Evolutionary conservation across 2,888 invertebrate genomes (phyloP).

Genomic region (Pristionchus arcanus): DNA sequence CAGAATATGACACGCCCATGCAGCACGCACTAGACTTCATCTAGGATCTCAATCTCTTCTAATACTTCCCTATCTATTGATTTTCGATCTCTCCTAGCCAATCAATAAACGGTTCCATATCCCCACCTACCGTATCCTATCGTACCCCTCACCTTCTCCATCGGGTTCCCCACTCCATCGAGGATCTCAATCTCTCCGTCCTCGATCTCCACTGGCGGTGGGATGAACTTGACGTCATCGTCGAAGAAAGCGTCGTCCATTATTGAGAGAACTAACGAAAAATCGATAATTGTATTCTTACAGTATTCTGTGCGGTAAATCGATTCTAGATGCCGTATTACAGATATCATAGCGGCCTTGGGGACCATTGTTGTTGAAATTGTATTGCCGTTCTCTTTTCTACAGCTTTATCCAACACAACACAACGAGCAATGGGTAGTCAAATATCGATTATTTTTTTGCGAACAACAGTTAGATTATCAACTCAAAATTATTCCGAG

Average conservation of each 20-base stretch:
- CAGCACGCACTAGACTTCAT: too few relatives aligned
- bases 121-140: background rate
- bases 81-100: background rate
- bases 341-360: background rate
- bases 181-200: background rate
- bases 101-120: background rate
- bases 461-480: conserved; percentile 11
- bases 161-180: background rate
- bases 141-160: conserved; percentile 39
- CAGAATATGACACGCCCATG: too few relatives aligned
- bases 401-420: conserved; percentile 23
- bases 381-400: background rate
- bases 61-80: background rate
- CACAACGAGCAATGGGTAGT: background rate
- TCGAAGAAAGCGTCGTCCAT: conserved; percentile 18
- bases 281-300: background rate
- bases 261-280: background rate
- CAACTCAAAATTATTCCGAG: conserved; percentile 6
- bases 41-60: too few relatives aligned
- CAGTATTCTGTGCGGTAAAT: background rate
- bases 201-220: background rate
- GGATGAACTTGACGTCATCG: background rate
- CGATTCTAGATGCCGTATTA: background rate
- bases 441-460: background rate
- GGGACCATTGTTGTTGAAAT: background rate